Percentiles rank a stretch among this genome's conserved stretches.
Evolutionary conservation across 2,113 vertebrate species (phyloP).

Genomic region (Chloebia gouldiae): DNA sequence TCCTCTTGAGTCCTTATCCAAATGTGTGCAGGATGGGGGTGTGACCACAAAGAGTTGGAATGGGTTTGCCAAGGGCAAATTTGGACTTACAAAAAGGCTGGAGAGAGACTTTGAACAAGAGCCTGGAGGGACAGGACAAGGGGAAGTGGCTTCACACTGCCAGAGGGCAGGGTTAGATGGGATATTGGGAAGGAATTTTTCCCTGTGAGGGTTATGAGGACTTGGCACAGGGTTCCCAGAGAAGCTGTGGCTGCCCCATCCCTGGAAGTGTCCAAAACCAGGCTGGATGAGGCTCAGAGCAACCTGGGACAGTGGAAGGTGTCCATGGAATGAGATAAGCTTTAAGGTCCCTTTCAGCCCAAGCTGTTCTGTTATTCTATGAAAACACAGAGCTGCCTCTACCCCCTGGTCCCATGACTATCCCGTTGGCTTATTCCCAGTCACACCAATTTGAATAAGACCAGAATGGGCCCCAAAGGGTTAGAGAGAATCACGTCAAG

Average conservation of each 20-base stretch:
- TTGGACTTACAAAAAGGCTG: not conserved
- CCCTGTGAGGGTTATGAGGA: not conserved
- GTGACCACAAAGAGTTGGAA: not conserved
- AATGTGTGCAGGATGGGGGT: not conserved
- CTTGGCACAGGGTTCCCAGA: not conserved
- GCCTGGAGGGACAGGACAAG: not conserved
- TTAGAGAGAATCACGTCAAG: not conserved
- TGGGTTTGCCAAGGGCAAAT: not conserved
- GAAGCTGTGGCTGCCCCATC: not conserved
- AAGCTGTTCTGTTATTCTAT: not conserved
- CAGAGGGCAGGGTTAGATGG: not conserved
- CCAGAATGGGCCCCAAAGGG: not conserved
- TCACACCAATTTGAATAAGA: not conserved
- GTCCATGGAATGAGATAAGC: not conserved
- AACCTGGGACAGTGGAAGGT: not conserved
- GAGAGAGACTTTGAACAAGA: not conserved
- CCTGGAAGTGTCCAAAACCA: not conserved
- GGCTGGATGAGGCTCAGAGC: rapidly evolving
- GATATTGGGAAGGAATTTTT: not conserved
- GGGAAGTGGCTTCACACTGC: not conserved
- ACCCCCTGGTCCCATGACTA: not conserved
- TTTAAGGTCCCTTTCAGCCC: not conserved
- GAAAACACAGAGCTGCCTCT: not conserved
- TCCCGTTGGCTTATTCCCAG: not conserved
- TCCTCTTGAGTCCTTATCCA: not conserved